Conservation (phyloP, 2,113 vertebrate species). For the Brachypteracias leptosomus region DNA sequence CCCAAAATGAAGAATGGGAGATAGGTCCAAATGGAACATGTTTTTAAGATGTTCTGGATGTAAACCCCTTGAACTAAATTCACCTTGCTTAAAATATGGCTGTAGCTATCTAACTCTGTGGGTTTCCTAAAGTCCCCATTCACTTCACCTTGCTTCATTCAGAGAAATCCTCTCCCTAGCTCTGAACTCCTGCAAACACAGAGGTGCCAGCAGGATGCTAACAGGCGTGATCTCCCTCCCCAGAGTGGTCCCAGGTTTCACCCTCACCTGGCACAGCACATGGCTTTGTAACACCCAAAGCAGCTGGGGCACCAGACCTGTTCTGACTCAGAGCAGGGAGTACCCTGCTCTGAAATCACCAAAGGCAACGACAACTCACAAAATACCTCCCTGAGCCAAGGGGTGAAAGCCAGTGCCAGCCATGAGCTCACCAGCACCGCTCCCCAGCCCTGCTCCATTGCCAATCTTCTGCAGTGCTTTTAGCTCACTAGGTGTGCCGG, state of each 20-base stretch:
- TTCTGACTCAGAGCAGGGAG: background rate
- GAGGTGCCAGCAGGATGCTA: background rate
- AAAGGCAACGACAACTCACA: background rate
- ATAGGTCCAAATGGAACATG: background rate
- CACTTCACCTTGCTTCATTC: background rate
- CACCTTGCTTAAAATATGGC: background rate
- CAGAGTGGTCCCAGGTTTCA: background rate
- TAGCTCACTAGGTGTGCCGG: background rate
- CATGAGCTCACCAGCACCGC: slow-evolving; percentile 31
- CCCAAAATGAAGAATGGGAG: background rate
- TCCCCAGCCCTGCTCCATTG: background rate
- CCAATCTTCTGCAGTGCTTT: slow-evolving; percentile 21
- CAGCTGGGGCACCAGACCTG: background rate
- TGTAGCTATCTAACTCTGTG: background rate
- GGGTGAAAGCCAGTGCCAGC: slow-evolving; percentile 14
- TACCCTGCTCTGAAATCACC: background rate
- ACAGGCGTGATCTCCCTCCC: background rate
- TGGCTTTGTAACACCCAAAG: background rate
- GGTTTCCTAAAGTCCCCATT: background rate
- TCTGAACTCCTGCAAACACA: background rate
- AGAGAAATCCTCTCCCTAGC: background rate
- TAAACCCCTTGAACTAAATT: background rate
- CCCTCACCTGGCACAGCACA: background rate
- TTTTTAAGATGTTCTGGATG: background rate
- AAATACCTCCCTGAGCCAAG: slow-evolving; percentile 14